These are phyloP conservation scores for Tapirus terrestris DNA, from an alignment of 2,113 vertebrate species.

Conservation along the genomic window DNA sequence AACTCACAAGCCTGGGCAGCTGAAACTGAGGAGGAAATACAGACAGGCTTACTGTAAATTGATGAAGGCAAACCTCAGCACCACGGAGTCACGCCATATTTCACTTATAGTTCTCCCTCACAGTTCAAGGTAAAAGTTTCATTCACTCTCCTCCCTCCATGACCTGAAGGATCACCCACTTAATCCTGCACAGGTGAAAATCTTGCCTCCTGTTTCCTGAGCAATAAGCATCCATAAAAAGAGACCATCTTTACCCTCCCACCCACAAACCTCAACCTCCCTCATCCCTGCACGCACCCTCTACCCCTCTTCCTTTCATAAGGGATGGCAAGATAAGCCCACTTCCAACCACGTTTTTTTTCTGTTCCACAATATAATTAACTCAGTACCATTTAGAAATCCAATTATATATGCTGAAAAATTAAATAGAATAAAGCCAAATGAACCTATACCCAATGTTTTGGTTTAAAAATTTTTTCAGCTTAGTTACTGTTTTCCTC, in stretches of 20 bases:
- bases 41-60: neutral
- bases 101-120: neutral
- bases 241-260: neutral
- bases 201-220: neutral
- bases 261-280: neutral
- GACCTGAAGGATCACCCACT: neutral
- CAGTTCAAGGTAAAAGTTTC: neutral
- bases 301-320: neutral
- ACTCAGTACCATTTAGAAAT: neutral
- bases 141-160: neutral
- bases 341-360: neutral
- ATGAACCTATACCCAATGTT: neutral
- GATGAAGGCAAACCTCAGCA: neutral
- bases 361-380: neutral
- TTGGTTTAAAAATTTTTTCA: rapidly evolving
- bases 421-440: constrained; percentile 7
- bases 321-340: neutral
- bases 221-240: neutral
- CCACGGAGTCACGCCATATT: neutral
- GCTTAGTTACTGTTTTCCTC: neutral
- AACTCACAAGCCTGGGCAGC: neutral
- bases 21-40: neutral
- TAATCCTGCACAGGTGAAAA: neutral
- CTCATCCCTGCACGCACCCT: neutral
- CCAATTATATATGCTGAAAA: neutral